Evolutionary conservation across 2,113 vertebrate genomes (phyloP).

Genomic region (Cavia aperea): DNA sequence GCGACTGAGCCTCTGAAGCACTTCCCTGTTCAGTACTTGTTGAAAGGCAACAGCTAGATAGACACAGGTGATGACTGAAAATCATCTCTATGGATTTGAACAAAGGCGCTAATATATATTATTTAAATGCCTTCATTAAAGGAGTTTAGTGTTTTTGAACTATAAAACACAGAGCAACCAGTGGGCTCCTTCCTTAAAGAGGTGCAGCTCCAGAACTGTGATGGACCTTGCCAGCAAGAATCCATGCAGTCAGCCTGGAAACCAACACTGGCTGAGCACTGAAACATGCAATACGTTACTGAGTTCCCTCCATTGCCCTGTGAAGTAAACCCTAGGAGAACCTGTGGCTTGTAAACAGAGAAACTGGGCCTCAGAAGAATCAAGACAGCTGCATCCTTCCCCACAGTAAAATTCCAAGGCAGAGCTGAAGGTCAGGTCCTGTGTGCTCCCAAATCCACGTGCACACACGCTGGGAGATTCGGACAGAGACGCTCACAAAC

Average conservation of each 20-base stretch:
- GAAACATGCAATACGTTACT: fast-evolving
- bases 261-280: fast-evolving
- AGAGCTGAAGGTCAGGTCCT: no score
- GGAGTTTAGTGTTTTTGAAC: not conserved
- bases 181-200: not conserved
- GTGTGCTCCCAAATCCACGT: fast-evolving
- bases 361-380: not conserved
- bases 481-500: fast-evolving
- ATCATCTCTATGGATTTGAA: not conserved
- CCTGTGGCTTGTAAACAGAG: fast-evolving
- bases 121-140: not conserved
- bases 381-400: not conserved
- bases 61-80: not conserved
- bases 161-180: not conserved
- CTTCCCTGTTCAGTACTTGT: fast-evolving
- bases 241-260: not conserved
- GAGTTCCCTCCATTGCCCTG: no score
- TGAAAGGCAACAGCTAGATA: not conserved
- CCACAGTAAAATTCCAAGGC: fast-evolving
- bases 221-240: no score
- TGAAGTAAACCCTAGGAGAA: fast-evolving
- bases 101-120: not conserved
- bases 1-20: not conserved
- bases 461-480: fast-evolving
- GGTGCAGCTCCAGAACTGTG: fast-evolving